A percentile compares a stretch with the other conserved stretches of the same genome.
Conservation (phyloP, 2,888 invertebrate genomes). For the Chesias legatella region DNA sequence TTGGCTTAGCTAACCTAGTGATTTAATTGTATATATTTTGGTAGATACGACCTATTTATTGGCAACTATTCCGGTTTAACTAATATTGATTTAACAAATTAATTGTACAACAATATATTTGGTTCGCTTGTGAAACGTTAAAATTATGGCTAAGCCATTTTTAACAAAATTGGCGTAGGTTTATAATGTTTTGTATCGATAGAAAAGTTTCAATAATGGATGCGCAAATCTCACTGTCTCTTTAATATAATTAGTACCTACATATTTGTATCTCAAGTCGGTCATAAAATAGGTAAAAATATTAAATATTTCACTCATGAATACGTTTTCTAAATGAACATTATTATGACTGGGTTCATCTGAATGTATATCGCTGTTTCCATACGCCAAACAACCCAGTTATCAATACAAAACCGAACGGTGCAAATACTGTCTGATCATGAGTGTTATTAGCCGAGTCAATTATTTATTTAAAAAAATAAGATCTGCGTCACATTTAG, state of each 20-base stretch:
- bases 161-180: conserved; percentile 59
- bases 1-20: conserved; percentile 76
- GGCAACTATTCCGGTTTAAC: conserved; percentile 59
- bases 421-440: too few species aligned
- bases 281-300: too few species aligned
- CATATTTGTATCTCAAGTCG: not conserved
- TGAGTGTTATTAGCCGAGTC: too few species aligned
- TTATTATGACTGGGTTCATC: too few species aligned
- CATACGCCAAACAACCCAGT: too few species aligned
- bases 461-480: too few species aligned
- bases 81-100: conserved; percentile 37
- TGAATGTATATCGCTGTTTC: too few species aligned
- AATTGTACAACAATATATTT: conserved; percentile 28
- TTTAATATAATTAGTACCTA: too few species aligned
- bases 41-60: conserved; percentile 58
- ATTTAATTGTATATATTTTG: conserved; percentile 64
- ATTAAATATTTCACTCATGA: too few species aligned
- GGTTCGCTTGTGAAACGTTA: conserved; percentile 33
- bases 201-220: conserved; percentile 73
- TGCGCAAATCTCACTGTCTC: conserved; percentile 54
- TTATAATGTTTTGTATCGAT: conserved; percentile 58
- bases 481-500: too few species aligned
- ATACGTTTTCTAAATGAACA: too few species aligned
- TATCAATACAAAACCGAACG: too few species aligned
- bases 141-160: conserved; percentile 59